Percentiles rank a stretch among this genome's conserved stretches.
Evolutionary conservation across 2,113 vertebrate species (phyloP).

Genomic region (Eudorcas thomsonii): DNA sequence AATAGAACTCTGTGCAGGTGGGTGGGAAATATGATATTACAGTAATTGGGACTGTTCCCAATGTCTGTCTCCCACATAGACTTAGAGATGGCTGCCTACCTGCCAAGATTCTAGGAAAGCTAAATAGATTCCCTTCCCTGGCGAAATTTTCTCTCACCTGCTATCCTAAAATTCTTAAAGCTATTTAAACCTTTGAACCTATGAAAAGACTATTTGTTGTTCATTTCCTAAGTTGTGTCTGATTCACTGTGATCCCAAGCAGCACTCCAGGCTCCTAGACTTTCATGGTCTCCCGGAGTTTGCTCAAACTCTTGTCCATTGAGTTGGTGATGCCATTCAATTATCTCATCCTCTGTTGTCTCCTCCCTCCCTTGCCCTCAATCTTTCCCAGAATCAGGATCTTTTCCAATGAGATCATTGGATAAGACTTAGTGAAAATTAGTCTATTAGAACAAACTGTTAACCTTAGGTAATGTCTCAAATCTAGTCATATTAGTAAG

Average conservation of each 20-base stretch:
- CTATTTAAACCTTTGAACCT: not conserved
- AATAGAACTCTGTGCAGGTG: not conserved
- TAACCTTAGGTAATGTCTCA: not conserved
- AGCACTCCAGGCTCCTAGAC: not conserved
- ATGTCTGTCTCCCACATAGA: not conserved
- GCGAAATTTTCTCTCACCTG: not conserved
- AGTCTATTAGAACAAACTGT: not conserved
- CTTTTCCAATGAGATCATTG: not conserved
- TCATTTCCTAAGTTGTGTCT: not conserved
- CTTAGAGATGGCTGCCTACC: not conserved
- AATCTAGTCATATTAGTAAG: not conserved
- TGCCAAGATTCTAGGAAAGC: not conserved
- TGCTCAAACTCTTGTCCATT: not conserved
- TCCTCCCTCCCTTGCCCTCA: not conserved
- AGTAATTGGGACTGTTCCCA: not conserved
- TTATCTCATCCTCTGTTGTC: not conserved
- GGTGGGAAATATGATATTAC: not conserved
- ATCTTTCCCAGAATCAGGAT: not conserved
- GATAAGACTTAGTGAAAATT: not conserved
- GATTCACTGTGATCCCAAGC: not conserved
- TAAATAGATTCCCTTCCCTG: not conserved
- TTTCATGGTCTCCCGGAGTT: not conserved
- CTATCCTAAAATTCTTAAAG: not conserved
- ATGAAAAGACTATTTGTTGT: not conserved
- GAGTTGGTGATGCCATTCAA: not conserved